Percentiles rank a stretch among this genome's conserved stretches.
These are phyloP conservation scores for Ammodytes dubius DNA, from an alignment of 2,113 vertebrate genomes.

Conservation along the genomic window DNA sequence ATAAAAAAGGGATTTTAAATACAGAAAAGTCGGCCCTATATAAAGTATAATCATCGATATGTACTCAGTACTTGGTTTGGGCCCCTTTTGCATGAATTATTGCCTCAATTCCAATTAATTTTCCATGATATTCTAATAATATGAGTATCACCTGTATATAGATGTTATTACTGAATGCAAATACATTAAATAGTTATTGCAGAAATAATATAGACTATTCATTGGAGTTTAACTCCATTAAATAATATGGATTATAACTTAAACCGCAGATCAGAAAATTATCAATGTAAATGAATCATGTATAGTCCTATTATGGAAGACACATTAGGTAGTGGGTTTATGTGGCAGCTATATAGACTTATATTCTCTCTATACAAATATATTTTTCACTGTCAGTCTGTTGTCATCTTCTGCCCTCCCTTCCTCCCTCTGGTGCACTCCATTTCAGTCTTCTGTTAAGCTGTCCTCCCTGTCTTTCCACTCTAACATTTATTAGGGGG, in stretches of 20 bases:
- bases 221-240: neutral
- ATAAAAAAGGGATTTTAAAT: too few relatives aligned
- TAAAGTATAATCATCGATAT: too few relatives aligned
- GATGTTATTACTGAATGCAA: too few relatives aligned
- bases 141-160: too few relatives aligned
- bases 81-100: too few relatives aligned
- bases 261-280: neutral
- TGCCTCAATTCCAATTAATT: too few relatives aligned
- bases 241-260: neutral
- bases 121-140: too few relatives aligned
- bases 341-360: neutral
- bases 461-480: slow-evolving; percentile 1
- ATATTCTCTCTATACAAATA: neutral
- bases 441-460: neutral
- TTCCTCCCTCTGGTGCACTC: neutral
- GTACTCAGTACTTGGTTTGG: too few relatives aligned
- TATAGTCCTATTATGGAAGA: neutral
- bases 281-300: neutral
- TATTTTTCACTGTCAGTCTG: slow-evolving; percentile 2
- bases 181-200: too few relatives aligned
- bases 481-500: neutral
- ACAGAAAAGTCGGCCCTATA: too few relatives aligned
- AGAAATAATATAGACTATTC: too few relatives aligned
- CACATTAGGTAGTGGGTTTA: neutral
- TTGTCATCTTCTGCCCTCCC: neutral